These are phyloP conservation scores for Altica lythri DNA, from an alignment of 2,888 invertebrate genomes.

Conservation along the genomic window DNA sequence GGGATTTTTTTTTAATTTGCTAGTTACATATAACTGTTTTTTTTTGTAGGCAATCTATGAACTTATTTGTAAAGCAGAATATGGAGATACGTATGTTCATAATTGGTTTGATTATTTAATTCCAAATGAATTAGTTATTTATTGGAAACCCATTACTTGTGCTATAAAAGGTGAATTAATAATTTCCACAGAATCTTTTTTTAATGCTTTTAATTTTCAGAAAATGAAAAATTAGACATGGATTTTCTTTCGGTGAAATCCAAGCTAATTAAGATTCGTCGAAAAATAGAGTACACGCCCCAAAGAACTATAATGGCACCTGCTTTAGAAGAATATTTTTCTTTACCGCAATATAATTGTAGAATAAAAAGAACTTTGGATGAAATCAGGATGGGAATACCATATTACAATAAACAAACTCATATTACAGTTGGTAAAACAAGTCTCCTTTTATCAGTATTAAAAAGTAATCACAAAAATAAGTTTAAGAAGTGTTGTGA, in stretches of 20 bases:
- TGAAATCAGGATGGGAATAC: conserved; percentile 29
- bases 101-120: conserved; percentile 42
- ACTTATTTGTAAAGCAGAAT: conserved; percentile 42
- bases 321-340: conserved; percentile 39
- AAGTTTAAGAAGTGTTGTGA: conserved; percentile 41
- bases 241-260: conserved; percentile 42
- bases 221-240: conserved; percentile 31
- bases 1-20: too few relatives aligned
- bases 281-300: conserved; percentile 37
- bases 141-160: conserved; percentile 35
- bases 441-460: conserved; percentile 46
- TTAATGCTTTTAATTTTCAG: conserved; percentile 21
- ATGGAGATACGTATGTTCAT: conserved; percentile 37
- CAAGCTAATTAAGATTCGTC: conserved; percentile 40
- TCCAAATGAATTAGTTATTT: conserved; percentile 41
- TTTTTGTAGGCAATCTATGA: conserved; percentile 47
- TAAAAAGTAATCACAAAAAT: conserved; percentile 38
- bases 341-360: conserved; percentile 37
- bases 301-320: too few relatives aligned
- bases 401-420: conserved; percentile 37
- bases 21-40: too few relatives aligned
- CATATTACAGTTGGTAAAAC: conserved; percentile 48
- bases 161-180: conserved; percentile 14
- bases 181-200: background rate
- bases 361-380: conserved; percentile 35